Conservation (phyloP, 2,888 invertebrate genomes). For the Chloromyia formosa region DNA sequence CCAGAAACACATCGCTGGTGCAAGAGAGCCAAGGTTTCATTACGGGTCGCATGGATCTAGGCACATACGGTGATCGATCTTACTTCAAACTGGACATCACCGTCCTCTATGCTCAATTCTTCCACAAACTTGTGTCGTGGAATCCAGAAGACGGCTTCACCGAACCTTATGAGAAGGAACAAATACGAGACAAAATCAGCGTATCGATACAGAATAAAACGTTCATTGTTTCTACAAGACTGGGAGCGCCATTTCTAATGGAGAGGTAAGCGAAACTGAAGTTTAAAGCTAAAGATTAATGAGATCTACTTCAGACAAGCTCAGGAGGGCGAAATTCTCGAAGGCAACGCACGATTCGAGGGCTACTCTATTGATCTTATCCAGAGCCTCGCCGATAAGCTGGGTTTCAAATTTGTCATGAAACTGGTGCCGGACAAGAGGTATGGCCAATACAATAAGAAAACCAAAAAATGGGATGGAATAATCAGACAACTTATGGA, state of each 20-base stretch:
- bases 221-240: constrained; percentile 70
- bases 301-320: constrained; percentile 57
- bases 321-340: constrained; percentile 68
- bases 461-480: constrained; percentile 82
- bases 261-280: constrained; percentile 59
- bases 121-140: constrained; percentile 66
- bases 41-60: constrained; percentile 59
- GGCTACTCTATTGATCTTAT: constrained; percentile 94
- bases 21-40: constrained; percentile 27
- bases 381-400: constrained; percentile 75
- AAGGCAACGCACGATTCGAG: constrained; percentile 81
- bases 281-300: too few relatives aligned
- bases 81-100: constrained; percentile 75
- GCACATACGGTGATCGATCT: constrained; percentile 71
- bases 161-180: constrained; percentile 69
- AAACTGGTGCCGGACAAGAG: constrained; percentile 75
- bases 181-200: constrained; percentile 59
- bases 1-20: constrained; percentile 14
- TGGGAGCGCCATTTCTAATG: constrained; percentile 78
- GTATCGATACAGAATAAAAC: constrained; percentile 62
- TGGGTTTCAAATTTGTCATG: constrained; percentile 76
- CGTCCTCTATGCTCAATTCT: constrained; percentile 70
- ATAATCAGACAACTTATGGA: constrained; percentile 78
- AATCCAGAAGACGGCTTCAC: constrained; percentile 59
- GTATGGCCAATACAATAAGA: constrained; percentile 75